A percentile compares a stretch with the other conserved stretches of the same genome.
These are phyloP conservation scores for Gymnothorax javanicus DNA, from an alignment of 2,797 vertebrate species.

Conservation along the genomic window DNA sequence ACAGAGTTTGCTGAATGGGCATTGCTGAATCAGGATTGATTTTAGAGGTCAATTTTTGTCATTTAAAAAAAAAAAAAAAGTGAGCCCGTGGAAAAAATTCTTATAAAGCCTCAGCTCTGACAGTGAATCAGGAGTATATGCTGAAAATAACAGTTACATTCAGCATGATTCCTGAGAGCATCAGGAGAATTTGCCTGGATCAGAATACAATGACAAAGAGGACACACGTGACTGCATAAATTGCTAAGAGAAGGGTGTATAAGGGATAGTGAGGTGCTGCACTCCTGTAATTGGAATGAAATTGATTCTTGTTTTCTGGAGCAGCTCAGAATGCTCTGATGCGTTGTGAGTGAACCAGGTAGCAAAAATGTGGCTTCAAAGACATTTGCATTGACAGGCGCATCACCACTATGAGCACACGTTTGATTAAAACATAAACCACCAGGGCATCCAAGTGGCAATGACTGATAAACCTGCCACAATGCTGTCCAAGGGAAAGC, in stretches of 20 bases:
- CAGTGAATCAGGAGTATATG: background rate
- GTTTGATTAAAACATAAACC: background rate
- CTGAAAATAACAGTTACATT: background rate
- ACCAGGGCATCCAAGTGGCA: background rate
- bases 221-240: background rate
- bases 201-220: background rate
- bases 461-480: background rate
- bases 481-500: background rate
- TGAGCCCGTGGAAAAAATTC: background rate
- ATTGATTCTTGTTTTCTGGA: background rate
- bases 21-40: too few species aligned
- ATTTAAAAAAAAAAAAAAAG: background rate
- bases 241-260: background rate
- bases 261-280: background rate
- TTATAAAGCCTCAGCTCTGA: background rate
- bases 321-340: background rate
- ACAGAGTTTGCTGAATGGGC: too few species aligned
- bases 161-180: background rate
- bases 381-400: background rate
- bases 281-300: background rate
- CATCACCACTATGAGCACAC: background rate
- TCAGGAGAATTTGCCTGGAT: background rate
- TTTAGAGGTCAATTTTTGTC: too few species aligned
- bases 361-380: background rate
- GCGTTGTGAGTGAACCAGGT: background rate